Evolutionary conservation across 1,140 invertebrate species (phyloP).

Genomic region (Paramacrobiotus metropolitanus): DNA sequence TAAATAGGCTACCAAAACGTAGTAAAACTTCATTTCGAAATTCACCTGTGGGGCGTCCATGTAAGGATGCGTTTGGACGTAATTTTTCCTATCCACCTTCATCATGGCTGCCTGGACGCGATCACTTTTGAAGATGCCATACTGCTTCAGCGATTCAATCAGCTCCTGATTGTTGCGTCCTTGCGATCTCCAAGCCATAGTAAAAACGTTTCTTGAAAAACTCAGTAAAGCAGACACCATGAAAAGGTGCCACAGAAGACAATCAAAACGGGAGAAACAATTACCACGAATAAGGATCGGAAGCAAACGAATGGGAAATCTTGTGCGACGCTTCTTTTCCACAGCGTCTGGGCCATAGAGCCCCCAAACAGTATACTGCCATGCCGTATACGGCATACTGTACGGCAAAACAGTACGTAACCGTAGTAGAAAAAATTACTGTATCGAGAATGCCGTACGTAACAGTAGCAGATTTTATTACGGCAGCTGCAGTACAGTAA

Average conservation of each 20-base stretch:
- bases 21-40: conserved; percentile 12
- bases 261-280: no score
- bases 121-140: conserved; percentile 55
- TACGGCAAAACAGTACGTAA: no score
- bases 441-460: no score
- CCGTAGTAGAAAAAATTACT: no score
- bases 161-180: conserved; percentile 60
- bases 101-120: conserved; percentile 58
- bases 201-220: conserved; percentile 8
- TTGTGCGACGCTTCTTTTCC: no score
- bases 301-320: neutral
- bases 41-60: conserved; percentile 55
- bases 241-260: no score
- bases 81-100: conserved; percentile 57
- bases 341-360: no score
- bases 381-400: no score
- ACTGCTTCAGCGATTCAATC: conserved; percentile 50
- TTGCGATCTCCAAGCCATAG: conserved; percentile 48
- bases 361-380: no score
- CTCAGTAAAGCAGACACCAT: neutral
- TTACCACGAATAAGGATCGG: neutral
- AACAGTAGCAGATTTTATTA: no score
- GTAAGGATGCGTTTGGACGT: conserved; percentile 45
- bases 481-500: no score
- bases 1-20: neutral